A percentile compares a stretch with the other conserved stretches of the same genome.
These are phyloP conservation scores for Diacarnus erythraeanus DNA, from an alignment of 37 sponge, comb jelly and placozoan genomes.

Conservation along the genomic window DNA sequence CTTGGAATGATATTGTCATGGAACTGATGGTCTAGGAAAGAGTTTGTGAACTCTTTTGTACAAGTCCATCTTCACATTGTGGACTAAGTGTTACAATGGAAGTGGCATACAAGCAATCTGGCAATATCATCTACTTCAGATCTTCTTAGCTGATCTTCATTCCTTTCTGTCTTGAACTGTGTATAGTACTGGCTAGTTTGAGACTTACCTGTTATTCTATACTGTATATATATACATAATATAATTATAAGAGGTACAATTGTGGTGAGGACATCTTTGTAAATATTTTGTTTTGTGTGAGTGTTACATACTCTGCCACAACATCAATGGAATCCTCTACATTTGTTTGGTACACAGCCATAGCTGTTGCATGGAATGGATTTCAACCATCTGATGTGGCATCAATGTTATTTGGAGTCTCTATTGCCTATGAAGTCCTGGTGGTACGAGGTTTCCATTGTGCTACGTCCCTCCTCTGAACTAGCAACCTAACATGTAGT, in stretches of 20 bases:
- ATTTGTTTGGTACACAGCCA: neutral
- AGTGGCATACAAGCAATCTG: neutral
- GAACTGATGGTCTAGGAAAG: neutral
- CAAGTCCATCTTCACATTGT: neutral
- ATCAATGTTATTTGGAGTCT: neutral
- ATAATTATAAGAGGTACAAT: neutral
- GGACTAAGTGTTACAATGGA: neutral
- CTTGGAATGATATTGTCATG: constrained; percentile 1
- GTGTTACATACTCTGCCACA: neutral
- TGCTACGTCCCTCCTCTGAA: too few species aligned
- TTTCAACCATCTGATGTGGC: constrained; percentile 1
- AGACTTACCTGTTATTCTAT: neutral
- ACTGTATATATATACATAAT: too few species aligned
- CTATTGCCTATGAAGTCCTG: neutral
- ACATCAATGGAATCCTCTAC: neutral
- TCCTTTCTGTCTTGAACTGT: neutral
- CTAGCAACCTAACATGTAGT: too few species aligned
- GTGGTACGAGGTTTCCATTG: neutral
- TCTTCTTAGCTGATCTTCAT: constrained; percentile 1
- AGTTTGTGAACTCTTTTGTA: constrained; percentile 1
- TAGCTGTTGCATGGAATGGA: neutral
- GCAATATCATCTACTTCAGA: neutral
- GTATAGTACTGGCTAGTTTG: neutral
- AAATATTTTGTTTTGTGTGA: neutral
- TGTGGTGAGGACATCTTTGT: neutral